A percentile compares a stretch with the other conserved stretches of the same genome.
Evolutionary conservation across 2,888 invertebrate genomes (phyloP).

Genomic region (Microchrysa polita): DNA sequence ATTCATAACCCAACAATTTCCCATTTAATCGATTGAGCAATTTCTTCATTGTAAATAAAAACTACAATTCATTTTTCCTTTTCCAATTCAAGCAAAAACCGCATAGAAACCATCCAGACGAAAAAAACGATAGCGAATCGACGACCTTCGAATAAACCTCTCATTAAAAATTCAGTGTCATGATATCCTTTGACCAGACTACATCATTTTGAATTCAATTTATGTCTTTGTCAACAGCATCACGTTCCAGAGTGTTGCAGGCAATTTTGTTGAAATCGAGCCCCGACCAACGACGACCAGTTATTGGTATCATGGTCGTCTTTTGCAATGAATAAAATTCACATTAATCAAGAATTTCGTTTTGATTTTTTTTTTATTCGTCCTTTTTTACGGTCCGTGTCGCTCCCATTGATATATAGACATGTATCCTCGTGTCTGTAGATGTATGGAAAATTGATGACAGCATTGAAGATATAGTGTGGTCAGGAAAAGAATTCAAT

Average conservation of each 20-base stretch:
- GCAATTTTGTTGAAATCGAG: neutral
- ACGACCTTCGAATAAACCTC: neutral
- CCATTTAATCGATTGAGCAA: neutral
- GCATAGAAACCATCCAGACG: neutral
- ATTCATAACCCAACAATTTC: neutral
- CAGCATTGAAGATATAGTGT: neutral
- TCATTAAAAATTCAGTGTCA: constrained; percentile 32
- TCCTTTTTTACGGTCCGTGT: neutral
- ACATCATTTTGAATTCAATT: constrained; percentile 37
- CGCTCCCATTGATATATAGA: too few species aligned
- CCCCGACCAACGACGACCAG: neutral
- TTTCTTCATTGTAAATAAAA: neutral
- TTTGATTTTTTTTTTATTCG: neutral
- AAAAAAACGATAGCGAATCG: neutral
- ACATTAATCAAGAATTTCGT: constrained; percentile 39
- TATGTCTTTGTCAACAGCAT: constrained; percentile 1
- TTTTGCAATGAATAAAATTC: constrained; percentile 36
- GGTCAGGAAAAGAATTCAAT: neutral
- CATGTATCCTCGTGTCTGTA: too few species aligned
- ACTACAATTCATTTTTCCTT: neutral
- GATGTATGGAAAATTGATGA: constrained; percentile 7
- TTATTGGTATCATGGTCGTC: neutral
- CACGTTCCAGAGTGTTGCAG: neutral
- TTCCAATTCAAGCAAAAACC: neutral
- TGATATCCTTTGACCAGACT: constrained; percentile 8